Evolutionary conservation across 2,888 invertebrate species (phyloP).

Genomic region (Ophion costatus): DNA sequence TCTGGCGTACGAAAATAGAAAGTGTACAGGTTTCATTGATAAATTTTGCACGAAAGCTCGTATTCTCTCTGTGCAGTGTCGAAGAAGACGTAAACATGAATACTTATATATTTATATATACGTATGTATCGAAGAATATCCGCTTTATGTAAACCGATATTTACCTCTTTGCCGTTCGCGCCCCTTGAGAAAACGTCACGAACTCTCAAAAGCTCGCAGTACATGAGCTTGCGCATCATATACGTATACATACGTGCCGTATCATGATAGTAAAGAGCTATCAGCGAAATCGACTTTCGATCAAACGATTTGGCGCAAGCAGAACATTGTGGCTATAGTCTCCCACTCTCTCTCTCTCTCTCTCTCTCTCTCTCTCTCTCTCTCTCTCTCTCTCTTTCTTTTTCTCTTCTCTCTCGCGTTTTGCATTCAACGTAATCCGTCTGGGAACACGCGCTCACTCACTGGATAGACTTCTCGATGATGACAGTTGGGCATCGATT

Average conservation of each 20-base stretch:
- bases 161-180: conserved; percentile 5
- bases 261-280: conserved; percentile 50
- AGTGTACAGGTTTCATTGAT: background rate
- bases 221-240: conserved; percentile 22
- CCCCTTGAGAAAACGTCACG: conserved; percentile 49
- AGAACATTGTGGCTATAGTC: conserved; percentile 60
- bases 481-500: conserved; percentile 48
- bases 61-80: no score
- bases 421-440: conserved; percentile 61
- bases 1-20: no score
- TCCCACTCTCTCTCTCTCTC: conserved; percentile 28
- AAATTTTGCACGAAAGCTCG: background rate
- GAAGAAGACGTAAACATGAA: no score
- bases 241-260: conserved; percentile 25
- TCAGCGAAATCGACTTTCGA: conserved; percentile 64
- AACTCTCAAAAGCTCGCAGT: conserved; percentile 43
- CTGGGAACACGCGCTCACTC: conserved; percentile 34
- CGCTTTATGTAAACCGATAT: conserved; percentile 20
- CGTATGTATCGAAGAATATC: background rate
- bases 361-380: conserved; percentile 18
- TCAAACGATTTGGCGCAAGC: conserved; percentile 64
- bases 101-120: no score
- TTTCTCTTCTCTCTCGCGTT: background rate
- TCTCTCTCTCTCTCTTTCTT: conserved; percentile 11
- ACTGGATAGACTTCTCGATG: conserved; percentile 65